Conservation (phyloP, 2,113 vertebrate genomes). For the Marcusenius ussheri region DNA sequence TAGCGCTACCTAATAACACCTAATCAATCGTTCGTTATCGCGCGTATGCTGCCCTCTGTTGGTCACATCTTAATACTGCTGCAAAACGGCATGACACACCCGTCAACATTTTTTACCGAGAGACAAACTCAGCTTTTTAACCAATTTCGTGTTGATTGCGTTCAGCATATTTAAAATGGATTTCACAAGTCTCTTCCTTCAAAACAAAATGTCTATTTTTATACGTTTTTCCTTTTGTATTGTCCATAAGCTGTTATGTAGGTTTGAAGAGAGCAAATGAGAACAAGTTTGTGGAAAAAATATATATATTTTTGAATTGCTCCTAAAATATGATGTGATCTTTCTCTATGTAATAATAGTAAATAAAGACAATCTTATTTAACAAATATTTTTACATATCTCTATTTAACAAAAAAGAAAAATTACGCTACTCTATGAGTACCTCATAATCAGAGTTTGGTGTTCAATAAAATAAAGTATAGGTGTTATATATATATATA, state of each 20-base stretch:
- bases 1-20: background rate
- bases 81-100: background rate
- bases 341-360: background rate
- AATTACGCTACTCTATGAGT: background rate
- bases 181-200: background rate
- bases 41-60: constrained; percentile 9
- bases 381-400: background rate
- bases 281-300: background rate
- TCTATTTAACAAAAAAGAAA: background rate
- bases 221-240: background rate
- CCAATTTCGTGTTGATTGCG: background rate
- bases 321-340: background rate
- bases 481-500: background rate
- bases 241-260: background rate
- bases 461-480: background rate
- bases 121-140: background rate
- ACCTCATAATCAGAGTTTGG: background rate
- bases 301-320: background rate
- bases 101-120: background rate
- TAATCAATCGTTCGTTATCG: background rate
- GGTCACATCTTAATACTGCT: background rate
- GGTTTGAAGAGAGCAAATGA: background rate
- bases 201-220: constrained; percentile 4
- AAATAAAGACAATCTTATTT: background rate
- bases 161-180: background rate